Percentiles rank a stretch among this genome's conserved stretches.
phyloP scores from a whole-genome alignment of 1,140 invertebrate species.

The Brachionus paranguensis region DNA sequence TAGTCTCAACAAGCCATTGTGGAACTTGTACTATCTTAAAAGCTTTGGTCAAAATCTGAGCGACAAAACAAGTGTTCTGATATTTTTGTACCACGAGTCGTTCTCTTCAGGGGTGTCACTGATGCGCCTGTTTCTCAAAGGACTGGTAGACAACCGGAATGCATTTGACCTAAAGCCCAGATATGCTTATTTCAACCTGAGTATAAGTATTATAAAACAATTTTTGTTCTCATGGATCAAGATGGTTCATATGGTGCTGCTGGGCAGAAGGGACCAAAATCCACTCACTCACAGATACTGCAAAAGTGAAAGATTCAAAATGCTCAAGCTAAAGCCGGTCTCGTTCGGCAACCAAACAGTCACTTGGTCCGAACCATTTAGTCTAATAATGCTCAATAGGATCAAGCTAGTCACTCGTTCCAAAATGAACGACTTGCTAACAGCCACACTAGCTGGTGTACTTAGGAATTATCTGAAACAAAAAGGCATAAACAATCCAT shows the following conservation, averaged over 20 bases:
- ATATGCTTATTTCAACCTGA: not conserved
- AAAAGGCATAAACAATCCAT: conserved; percentile 23
- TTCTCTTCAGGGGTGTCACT: conserved; percentile 12
- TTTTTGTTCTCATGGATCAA: not conserved
- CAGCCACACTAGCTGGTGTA: not conserved
- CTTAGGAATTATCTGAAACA: not conserved
- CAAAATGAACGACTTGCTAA: conserved; percentile 35
- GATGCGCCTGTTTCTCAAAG: conserved; percentile 16
- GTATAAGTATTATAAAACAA: not conserved
- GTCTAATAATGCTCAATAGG: conserved; percentile 1
- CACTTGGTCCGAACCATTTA: conserved; percentile 35
- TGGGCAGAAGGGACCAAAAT: not conserved
- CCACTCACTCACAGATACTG: not conserved
- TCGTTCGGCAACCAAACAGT: not conserved
- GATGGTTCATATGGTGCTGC: not conserved
- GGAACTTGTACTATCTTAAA: conserved; percentile 15
- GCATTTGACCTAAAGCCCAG: conserved; percentile 33
- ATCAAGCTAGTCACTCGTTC: conserved; percentile 33
- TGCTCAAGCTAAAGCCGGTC: not conserved
- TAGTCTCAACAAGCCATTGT: conserved; percentile 25
- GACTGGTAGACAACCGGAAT: conserved; percentile 24
- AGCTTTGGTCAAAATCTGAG: conserved; percentile 10
- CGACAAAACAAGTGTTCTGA: conserved; percentile 16
- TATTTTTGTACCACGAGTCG: conserved; percentile 18
- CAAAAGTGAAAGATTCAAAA: not conserved